Evolutionary conservation across 2,797 vertebrate species (phyloP), one percentile per base, ranked within the genome.

Genomic region (Sebastes itinus): DNA sequence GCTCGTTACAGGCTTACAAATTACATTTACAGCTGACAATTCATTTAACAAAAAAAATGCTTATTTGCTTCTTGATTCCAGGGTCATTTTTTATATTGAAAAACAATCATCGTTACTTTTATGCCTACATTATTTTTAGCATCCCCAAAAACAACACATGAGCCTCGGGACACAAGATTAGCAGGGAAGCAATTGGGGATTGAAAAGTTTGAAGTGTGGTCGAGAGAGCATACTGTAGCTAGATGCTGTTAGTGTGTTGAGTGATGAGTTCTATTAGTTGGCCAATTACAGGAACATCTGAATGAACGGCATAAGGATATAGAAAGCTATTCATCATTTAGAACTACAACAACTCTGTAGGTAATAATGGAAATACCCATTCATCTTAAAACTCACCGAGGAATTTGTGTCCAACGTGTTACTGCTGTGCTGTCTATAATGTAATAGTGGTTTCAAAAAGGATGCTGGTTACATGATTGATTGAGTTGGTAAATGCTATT

Each of bases 201-300:
- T 69, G 13, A 25, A 12, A 54, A 64, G 67, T 77, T 85, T 60
- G 54, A 73, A 74, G 69, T 72, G 72, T 63, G 74, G 61, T 65
- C 56, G 14, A 25, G 35, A 70, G 77, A 59, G 55, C 27, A 55
- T 14, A 25, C 22, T 64, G 62, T 46, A 32, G 74, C 62, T 64
- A 9, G 64, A 38, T 63, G 77, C 76, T 56, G 76, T 62, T 72
- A 38, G 69, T 6, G 10, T 63, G 14, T 69, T 94, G 91, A 93
- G 42, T 86, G 77, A 94, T 92, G 84, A 92, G 65, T 87, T 87
- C 67, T 86, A 90, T 88, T 92, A 87, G 84, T 74, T 58, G 30
- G 64, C 56, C 84, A 90, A 90, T 91, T 88, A 92, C 82, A 79
- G 64, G 58, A 83, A 88, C 77, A 87, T 88, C 59, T 81, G 83